These are phyloP conservation scores for Mormoops blainvillei DNA, from an alignment of 2,113 vertebrate genomes.

Conservation along the genomic window DNA sequence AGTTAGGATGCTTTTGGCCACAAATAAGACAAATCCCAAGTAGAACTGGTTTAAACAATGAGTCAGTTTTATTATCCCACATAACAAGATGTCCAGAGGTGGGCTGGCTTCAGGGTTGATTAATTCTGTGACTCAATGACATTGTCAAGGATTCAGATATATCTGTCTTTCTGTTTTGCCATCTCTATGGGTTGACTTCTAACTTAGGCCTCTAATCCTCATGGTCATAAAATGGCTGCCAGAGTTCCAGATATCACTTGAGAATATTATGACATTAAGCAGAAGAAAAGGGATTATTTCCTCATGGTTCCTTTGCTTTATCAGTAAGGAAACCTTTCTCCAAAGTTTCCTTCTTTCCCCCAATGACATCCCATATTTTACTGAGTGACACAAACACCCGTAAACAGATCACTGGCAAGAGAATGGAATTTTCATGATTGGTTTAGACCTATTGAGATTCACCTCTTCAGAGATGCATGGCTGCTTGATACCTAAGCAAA, in stretches of 20 bases:
- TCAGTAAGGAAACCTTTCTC: background rate
- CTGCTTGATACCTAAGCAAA: background rate
- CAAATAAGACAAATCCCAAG: background rate
- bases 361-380: background rate
- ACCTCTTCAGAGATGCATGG: background rate
- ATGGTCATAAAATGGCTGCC: background rate
- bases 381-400: background rate
- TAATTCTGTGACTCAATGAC: background rate
- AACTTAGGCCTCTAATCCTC: background rate
- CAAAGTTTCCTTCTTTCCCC: background rate
- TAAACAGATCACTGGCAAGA: background rate
- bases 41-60: background rate
- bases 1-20: background rate
- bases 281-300: background rate
- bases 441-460: background rate
- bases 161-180: background rate
- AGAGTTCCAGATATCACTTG: background rate
- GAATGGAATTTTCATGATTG: background rate
- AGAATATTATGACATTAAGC: background rate
- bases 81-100: background rate
- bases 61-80: background rate
- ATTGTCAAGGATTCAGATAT: background rate
- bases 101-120: background rate
- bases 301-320: background rate
- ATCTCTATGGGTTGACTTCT: background rate